phyloP scores from a whole-genome alignment of 2,113 vertebrate species.

The Phalacrocorax carbo region DNA sequence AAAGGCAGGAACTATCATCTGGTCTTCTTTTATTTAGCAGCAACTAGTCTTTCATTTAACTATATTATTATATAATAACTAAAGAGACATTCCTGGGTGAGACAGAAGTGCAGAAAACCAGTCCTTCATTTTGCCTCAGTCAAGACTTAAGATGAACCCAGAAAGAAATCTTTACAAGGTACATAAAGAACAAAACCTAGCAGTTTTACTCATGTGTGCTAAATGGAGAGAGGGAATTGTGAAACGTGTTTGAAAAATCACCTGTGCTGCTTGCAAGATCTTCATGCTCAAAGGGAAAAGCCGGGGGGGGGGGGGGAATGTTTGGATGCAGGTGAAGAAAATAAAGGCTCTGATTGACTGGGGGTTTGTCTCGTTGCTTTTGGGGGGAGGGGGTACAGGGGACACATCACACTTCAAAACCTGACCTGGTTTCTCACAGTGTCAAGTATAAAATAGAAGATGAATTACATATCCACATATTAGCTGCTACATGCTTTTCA shows the following conservation, averaged over 20 bases:
- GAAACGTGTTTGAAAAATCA: not conserved
- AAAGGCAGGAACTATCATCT: not conserved
- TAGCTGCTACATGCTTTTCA: not conserved
- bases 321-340: not conserved
- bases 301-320: fast-evolving
- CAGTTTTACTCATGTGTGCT: not conserved
- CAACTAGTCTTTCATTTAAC: not conserved
- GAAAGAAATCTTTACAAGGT: not conserved
- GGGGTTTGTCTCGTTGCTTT: not conserved
- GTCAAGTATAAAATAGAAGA: not conserved
- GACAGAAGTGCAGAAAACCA: not conserved
- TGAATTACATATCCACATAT: not conserved
- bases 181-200: not conserved
- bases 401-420: not conserved
- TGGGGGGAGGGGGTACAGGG: not conserved
- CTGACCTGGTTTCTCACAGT: not conserved
- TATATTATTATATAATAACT: no score
- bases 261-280: not conserved
- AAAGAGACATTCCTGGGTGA: not conserved
- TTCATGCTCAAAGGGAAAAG: not conserved
- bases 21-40: not conserved
- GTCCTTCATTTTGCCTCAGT: not conserved
- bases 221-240: not conserved
- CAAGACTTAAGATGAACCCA: not conserved
- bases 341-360: not conserved